Evolutionary conservation across 2,113 vertebrate genomes (phyloP), one percentile per base, ranked within the genome.

Genomic region (Phalacrocorax aristotelis): DNA sequence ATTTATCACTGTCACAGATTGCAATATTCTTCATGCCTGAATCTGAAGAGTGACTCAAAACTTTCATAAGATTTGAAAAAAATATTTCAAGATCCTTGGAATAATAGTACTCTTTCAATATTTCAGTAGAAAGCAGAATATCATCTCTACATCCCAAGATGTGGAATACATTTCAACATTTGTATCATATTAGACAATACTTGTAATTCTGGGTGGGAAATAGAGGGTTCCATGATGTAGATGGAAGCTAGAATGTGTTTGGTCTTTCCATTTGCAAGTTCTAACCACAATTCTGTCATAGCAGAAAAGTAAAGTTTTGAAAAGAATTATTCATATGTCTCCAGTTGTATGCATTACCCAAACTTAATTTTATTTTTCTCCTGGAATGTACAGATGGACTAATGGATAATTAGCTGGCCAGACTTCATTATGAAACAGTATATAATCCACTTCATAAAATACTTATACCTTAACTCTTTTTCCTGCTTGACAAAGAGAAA

Each of bases 321-420:
- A 94, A 93, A 80, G 30, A 88, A 40, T 51, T 91, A 64, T 90
- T 97, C 25, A 55, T 54, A 32, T 81, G 17, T 79, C 95, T 96
- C 84, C 34, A 81, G 79, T 80, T 97, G 82, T 86, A 83, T 95
- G 49, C 20, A 5, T 89, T 86, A 93, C 16, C 42, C 52, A 71
- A 66, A 85, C 5, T 54, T 92, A 76, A 51, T 89, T 95, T 84
- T 66, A 26, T 62, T 95, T 95, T 96, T 86, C 71, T 80, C 49
- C 68, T 66, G 38, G 21, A 87, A 83, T 88, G 78, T 60, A 85
- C 55, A 96, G 93, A 95, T 94, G 83, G 80, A 70, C 21, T 96
- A 88, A 93, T 70, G 23, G 44, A 76, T 94, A 96, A 98, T 87
- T 93, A 95, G 55, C 54, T 97, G 89, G 10, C 7, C 89, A 95